Conservation (phyloP, 1,140 invertebrate genomes). For the Ceratitis capitata region DNA sequence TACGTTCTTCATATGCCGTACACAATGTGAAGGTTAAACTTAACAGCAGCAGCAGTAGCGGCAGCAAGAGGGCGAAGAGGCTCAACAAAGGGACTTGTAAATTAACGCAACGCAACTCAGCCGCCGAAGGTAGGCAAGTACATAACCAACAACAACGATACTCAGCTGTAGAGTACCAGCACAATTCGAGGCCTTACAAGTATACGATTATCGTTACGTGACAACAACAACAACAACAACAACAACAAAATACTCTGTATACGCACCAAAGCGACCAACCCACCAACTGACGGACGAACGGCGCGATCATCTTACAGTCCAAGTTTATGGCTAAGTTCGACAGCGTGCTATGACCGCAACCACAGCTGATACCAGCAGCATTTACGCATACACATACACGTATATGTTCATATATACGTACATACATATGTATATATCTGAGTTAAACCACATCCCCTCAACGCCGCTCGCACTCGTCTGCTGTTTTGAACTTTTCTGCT, state of each 20-base stretch:
- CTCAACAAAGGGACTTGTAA: background rate
- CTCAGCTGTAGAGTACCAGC: background rate
- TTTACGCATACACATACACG: too few relatives aligned
- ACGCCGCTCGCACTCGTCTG: background rate
- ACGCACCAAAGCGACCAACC: background rate
- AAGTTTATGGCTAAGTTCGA: background rate
- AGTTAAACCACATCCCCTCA: too few relatives aligned
- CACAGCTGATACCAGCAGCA: too few relatives aligned
- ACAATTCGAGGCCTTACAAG: background rate
- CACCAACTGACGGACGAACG: too few relatives aligned
- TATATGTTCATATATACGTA: too few relatives aligned
- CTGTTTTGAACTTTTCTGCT: background rate
- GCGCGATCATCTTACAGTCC: background rate
- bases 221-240: background rate
- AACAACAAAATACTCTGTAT: background rate
- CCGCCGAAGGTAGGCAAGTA: background rate
- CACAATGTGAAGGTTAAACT: conserved; percentile 33
- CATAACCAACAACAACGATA: background rate
- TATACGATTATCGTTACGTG: background rate
- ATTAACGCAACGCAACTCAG: background rate
- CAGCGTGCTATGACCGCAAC: background rate
- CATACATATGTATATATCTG: too few relatives aligned
- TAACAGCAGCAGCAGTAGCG: background rate
- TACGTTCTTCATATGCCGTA: background rate
- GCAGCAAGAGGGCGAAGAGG: background rate